Evolutionary conservation across 1,140 invertebrate genomes (phyloP), one percentile per base, ranked within the genome.

Genomic region (Drosophila novamexicana): DNA sequence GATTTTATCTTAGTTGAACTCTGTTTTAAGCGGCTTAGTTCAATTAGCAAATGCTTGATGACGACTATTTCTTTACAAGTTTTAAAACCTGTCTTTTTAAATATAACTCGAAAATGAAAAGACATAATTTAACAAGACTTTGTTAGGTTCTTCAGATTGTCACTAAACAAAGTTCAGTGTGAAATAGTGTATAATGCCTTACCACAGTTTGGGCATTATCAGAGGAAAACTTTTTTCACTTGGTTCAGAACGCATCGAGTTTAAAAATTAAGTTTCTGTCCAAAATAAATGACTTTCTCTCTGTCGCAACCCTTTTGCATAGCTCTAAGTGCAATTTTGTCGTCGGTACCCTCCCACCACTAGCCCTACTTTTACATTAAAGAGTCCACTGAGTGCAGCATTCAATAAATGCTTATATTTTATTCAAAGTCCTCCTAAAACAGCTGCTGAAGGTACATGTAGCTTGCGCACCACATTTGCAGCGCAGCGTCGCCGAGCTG

Each of bases 331-430:
- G 64, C 66, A 68, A 65, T 45, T 77, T 81, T 63, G 2, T 34
- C 1, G 40, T 4, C 40, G 44, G 39, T 52, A 14, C 29, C 12
- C 14, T 1, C 9, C 14, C 4, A 9, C 32, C 18, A 14, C 8
- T 2, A 12, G 12, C 6, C 1, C 12, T 14, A 22, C 8, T 36
- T 45, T 32, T 36, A 12, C 39, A 67, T 58, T 75, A 78, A 85
- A 85, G 75, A 74, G 61, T 61, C 52, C 78, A 44, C 68, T 79
- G 79, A 86, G 83, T 86, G 79, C 75, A 76, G 61, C 67, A 67
- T 61, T 71, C 82, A 86, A 86, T 86, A 86, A 81, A 86, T 70
- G 82, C 75, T 86, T 57, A 86, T 86, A 86, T 86, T 86, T 86
- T 81, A 86, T 86, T 86, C 79, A 86, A 86, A 78, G 72, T 70